phyloP scores from a whole-genome alignment of 2,113 vertebrate species.

The Formicarius rufipectus region DNA sequence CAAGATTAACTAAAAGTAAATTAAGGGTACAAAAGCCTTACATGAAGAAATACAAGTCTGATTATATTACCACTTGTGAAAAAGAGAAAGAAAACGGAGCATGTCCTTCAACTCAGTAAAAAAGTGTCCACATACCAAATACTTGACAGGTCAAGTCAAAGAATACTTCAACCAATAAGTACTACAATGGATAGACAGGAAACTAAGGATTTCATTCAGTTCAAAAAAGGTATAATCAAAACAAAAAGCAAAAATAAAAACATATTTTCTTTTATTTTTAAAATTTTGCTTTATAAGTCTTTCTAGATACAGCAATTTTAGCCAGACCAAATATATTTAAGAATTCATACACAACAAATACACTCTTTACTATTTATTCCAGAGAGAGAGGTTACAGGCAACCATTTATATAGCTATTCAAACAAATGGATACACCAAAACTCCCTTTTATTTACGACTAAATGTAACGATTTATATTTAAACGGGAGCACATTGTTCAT shows the following conservation, averaged over 20 bases:
- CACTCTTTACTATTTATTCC: not conserved
- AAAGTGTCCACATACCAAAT: not conserved
- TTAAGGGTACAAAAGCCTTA: not conserved
- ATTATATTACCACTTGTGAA: not conserved
- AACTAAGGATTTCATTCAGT: not conserved
- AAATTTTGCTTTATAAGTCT: not conserved
- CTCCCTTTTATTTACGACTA: not conserved
- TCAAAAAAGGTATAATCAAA: not conserved
- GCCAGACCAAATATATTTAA: not conserved
- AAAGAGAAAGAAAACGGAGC: not conserved
- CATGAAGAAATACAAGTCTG: not conserved
- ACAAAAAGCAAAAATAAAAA: not conserved
- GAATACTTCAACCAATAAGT: fast-evolving
- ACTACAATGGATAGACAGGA: not conserved
- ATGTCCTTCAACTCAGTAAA: not conserved
- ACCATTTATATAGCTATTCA: not conserved
- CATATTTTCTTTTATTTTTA: not conserved
- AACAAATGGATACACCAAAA: not conserved
- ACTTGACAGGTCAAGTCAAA: not conserved
- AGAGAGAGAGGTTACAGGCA: not conserved
- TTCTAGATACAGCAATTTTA: not conserved
- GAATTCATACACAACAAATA: not conserved
- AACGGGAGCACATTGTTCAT: not conserved
- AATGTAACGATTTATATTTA: not conserved
- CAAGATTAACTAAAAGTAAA: not conserved